phyloP scores from a whole-genome alignment of 2,888 invertebrate species.

The Apodemia mormo region DNA sequence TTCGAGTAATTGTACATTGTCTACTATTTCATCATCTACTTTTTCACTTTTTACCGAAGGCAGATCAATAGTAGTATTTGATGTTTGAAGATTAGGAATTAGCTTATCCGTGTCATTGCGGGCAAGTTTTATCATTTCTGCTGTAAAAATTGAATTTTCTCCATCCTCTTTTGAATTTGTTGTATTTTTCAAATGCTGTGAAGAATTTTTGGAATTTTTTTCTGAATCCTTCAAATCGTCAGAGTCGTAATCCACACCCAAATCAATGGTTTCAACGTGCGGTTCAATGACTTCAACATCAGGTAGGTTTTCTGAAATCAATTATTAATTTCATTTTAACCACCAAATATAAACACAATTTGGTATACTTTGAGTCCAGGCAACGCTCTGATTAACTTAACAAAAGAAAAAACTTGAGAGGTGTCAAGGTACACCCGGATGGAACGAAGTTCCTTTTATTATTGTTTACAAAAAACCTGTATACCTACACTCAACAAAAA shows the following conservation, averaged over 20 bases:
- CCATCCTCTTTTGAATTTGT: constrained; percentile 7
- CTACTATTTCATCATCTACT: constrained; percentile 25
- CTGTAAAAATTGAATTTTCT: constrained; percentile 11
- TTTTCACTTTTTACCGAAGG: constrained; percentile 30
- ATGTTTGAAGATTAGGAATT: background rate
- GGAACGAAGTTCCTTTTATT: too few species aligned
- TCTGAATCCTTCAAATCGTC: constrained; percentile 24
- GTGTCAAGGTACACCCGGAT: too few species aligned
- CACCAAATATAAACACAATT: too few species aligned
- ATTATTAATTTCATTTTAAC: background rate
- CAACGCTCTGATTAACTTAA: too few species aligned
- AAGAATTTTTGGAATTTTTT: background rate
- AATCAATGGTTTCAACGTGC: constrained; percentile 59
- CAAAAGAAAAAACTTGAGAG: too few species aligned
- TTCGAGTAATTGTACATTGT: constrained; percentile 29
- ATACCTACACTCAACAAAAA: too few species aligned
- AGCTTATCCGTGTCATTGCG: background rate
- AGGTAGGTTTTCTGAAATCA: constrained; percentile 47
- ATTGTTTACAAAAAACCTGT: too few species aligned
- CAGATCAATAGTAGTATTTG: background rate
- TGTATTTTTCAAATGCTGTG: too few species aligned
- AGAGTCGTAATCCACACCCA: constrained; percentile 50
- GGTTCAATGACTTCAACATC: constrained; percentile 59
- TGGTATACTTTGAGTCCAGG: too few species aligned
- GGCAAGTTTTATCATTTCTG: background rate